phyloP scores from a whole-genome alignment of 2,797 vertebrate genomes.

The Notoglanidium macrostoma region DNA sequence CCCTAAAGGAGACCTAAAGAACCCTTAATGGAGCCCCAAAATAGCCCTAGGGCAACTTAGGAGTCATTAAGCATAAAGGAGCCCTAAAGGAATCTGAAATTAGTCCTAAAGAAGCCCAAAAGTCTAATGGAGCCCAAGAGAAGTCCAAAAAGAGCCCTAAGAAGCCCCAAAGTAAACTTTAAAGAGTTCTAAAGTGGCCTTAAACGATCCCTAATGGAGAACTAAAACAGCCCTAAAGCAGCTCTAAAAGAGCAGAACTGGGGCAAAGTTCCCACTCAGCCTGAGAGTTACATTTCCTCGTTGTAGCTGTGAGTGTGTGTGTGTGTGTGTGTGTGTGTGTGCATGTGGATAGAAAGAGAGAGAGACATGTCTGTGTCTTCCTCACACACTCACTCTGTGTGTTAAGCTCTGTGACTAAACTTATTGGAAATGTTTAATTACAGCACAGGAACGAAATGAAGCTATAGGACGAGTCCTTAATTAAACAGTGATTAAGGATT shows the following conservation, averaged over 20 bases:
- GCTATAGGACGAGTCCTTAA: conserved; percentile 58
- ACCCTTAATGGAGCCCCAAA: not conserved
- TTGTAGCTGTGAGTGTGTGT: not conserved
- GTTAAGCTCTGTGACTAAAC: conserved; percentile 60
- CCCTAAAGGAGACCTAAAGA: not conserved
- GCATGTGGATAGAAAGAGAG: not conserved
- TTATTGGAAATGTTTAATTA: conserved; percentile 62
- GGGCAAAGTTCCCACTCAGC: not conserved
- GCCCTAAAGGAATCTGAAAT: no score
- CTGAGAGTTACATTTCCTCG: not conserved
- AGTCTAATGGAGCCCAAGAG: not conserved
- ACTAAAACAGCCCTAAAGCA: not conserved
- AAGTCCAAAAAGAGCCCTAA: not conserved
- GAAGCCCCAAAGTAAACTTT: not conserved
- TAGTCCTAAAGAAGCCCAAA: not conserved
- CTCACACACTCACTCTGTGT: conserved; percentile 41
- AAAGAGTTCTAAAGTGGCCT: not conserved
- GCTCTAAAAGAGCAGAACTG: conserved; percentile 4
- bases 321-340: not conserved
- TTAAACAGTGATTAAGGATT: conserved; percentile 60
- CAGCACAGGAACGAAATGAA: conserved; percentile 56
- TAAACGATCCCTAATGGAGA: not conserved
- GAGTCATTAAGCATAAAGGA: not conserved
- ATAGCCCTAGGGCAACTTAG: not conserved
- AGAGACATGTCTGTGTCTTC: not conserved